These are phyloP conservation scores for Sebastes diaconus DNA, from an alignment of 2,797 vertebrate species.

Conservation along the genomic window DNA sequence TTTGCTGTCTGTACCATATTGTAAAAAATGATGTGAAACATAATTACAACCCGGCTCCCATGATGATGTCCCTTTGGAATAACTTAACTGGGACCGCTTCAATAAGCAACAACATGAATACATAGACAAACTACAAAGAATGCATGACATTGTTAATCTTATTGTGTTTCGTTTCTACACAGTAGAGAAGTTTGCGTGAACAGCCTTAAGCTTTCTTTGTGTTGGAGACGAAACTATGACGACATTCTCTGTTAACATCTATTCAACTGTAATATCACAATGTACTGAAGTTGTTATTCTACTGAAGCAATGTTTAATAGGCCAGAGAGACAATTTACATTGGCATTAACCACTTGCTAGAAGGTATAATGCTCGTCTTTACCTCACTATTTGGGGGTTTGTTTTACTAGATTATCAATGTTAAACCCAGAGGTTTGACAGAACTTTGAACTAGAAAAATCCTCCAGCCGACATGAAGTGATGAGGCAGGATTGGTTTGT, in stretches of 20 bases:
- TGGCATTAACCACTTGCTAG: not conserved
- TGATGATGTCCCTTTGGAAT: conserved; percentile 21
- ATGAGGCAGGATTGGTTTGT: not conserved
- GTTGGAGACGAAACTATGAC: conserved; percentile 19
- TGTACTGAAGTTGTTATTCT: not conserved
- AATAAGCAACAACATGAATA: conserved; percentile 1
- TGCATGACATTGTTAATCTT: conserved; percentile 22
- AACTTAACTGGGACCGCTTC: conserved; percentile 5
- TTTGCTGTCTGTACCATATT: conserved; percentile 22
- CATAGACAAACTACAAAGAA: not conserved
- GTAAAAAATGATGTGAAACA: conserved; percentile 26
- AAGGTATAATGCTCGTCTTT: not conserved
- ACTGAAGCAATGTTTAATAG: not conserved
- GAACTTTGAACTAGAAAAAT: not conserved
- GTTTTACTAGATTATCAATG: not conserved
- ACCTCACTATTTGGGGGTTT: not conserved
- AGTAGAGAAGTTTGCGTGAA: not conserved
- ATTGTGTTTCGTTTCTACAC: not conserved
- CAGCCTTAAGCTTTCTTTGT: conserved; percentile 26
- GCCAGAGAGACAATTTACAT: not conserved
- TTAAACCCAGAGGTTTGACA: not conserved
- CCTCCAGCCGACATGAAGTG: not conserved
- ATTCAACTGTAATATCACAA: not conserved
- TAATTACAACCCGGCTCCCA: conserved; percentile 34
- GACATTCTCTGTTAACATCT: not conserved